Conservation (phyloP, 2,888 invertebrate genomes). For the Caenorhabditis sulstoni region DNA sequence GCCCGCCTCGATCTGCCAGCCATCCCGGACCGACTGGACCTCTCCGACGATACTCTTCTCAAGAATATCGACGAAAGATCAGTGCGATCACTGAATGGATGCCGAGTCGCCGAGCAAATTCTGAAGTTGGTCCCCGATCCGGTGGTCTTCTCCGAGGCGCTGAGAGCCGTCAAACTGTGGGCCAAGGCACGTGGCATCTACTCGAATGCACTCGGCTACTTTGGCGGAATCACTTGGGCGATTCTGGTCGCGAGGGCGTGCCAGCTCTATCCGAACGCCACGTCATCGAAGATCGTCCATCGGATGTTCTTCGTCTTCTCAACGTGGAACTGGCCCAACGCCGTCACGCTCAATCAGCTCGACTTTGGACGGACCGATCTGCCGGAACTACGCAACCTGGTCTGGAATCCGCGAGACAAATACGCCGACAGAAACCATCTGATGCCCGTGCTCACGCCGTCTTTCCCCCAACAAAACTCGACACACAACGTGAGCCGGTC, state of each 20-base stretch:
- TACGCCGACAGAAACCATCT: constrained; percentile 87
- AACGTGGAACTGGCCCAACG: constrained; percentile 88
- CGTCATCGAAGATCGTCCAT: constrained; percentile 93
- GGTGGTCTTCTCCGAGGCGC: constrained; percentile 92
- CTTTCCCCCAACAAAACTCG: constrained; percentile 99
- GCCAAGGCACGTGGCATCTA: constrained; percentile 86
- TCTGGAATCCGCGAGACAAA: constrained; percentile 92
- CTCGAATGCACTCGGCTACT: constrained; percentile 96
- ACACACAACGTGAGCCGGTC: constrained; percentile 97
- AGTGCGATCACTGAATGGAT: constrained; percentile 85
- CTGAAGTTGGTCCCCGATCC: constrained; percentile 92
- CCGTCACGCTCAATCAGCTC: constrained; percentile 87
- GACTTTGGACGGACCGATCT: neutral
- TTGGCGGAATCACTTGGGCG: constrained; percentile 97
- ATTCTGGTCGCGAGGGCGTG: constrained; percentile 98
- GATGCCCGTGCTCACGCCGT: constrained; percentile 98
- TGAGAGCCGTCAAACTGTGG: constrained; percentile 91
- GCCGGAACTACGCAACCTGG: constrained; percentile 80
- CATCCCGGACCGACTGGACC: constrained; percentile 89
- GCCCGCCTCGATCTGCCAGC: constrained; percentile 93
- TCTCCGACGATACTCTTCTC: constrained; percentile 92
- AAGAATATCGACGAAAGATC: constrained; percentile 96
- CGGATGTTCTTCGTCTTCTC: constrained; percentile 98
- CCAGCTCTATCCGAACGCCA: constrained; percentile 97
- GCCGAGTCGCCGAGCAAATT: constrained; percentile 98